Conservation (phyloP, 2,797 vertebrate genomes). For the Anolis apletophallus region DNA sequence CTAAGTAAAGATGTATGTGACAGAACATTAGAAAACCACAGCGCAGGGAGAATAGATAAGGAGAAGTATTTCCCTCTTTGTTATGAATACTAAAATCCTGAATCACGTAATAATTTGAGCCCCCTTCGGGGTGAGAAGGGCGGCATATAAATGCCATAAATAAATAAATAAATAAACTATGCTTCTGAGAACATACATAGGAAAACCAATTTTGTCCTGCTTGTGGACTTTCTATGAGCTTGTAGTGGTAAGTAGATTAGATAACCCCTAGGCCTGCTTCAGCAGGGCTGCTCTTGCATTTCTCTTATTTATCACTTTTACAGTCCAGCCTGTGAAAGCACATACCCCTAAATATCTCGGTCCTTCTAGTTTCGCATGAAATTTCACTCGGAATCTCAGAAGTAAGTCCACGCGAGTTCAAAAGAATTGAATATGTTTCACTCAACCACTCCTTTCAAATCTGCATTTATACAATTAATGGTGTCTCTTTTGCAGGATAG, state of each 20-base stretch:
- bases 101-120: not conserved
- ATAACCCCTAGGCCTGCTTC: not conserved
- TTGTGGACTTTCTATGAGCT: not conserved
- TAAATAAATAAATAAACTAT: too few species aligned
- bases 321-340: not conserved
- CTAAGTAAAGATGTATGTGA: not conserved
- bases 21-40: not conserved
- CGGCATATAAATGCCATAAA: too few species aligned
- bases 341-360: not conserved
- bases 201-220: not conserved
- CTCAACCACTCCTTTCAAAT: not conserved
- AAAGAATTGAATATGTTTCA: too few species aligned
- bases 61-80: not conserved
- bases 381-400: not conserved
- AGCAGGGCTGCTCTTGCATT: not conserved
- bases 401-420: not conserved
- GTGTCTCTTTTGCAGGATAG: constrained; percentile 83
- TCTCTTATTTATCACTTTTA: not conserved
- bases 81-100: not conserved
- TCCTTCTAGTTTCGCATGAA: constrained; percentile 1
- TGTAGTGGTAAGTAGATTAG: not conserved
- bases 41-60: not conserved
- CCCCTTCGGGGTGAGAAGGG: too few species aligned
- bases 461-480: not conserved
- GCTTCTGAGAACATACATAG: not conserved